These are phyloP conservation scores for Marmota flaviventris DNA, from an alignment of 2,113 vertebrate genomes.

Conservation along the genomic window DNA sequence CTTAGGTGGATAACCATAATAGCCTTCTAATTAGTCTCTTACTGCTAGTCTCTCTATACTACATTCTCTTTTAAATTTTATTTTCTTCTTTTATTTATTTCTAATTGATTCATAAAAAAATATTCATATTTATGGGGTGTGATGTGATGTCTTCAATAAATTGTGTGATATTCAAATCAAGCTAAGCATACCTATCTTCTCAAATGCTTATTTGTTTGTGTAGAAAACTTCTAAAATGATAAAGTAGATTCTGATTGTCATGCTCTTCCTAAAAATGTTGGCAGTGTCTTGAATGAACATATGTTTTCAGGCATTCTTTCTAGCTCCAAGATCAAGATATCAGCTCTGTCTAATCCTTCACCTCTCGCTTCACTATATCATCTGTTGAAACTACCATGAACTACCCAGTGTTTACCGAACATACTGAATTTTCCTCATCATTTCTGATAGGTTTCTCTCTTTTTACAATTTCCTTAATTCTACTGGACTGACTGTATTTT, in stretches of 20 bases:
- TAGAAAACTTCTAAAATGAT: background rate
- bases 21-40: background rate
- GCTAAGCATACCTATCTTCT: background rate
- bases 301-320: background rate
- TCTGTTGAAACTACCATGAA: background rate
- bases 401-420: background rate
- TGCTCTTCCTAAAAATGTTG: background rate
- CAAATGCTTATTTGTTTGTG: background rate
- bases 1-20: background rate
- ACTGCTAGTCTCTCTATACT: background rate
- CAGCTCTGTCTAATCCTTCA: background rate
- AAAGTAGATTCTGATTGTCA: background rate
- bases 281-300: background rate
- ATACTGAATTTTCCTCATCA: background rate
- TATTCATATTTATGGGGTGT: background rate
- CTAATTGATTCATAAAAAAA: background rate
- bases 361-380: background rate
- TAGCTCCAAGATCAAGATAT: background rate
- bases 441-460: background rate
- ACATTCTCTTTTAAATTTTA: background rate
- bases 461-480: background rate
- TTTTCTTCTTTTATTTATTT: background rate
- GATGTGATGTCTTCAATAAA: background rate
- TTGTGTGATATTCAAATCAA: background rate
- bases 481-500: background rate